Conservation (phyloP, 2,797 vertebrate genomes). For the Lateolabrax maculatus region DNA sequence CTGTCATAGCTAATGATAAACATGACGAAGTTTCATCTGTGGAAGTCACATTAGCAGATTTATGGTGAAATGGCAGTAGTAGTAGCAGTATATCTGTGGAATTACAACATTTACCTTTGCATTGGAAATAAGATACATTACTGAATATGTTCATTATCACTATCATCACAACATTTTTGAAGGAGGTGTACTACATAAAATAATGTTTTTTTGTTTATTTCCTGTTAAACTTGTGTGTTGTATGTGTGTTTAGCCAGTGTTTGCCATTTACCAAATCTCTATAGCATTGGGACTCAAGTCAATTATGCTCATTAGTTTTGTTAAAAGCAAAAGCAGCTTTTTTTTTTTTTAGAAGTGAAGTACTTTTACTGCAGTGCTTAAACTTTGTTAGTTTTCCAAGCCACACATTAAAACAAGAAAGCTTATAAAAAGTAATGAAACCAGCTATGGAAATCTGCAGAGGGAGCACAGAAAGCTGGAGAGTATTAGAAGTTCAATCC, state of each 20-base stretch:
- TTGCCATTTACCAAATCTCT: slow-evolving; percentile 66
- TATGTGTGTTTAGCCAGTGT: slow-evolving; percentile 32
- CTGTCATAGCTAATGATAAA: not conserved
- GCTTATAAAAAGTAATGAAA: slow-evolving; percentile 82
- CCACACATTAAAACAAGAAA: slow-evolving; percentile 77
- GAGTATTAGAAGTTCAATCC: slow-evolving; percentile 80
- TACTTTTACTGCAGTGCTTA: slow-evolving; percentile 72
- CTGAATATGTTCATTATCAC: not conserved
- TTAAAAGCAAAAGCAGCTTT: slow-evolving; percentile 67
- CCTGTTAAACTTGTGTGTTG: slow-evolving; percentile 5
- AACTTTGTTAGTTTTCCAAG: slow-evolving; percentile 81
- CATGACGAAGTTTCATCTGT: not conserved
- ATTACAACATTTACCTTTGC: not conserved
- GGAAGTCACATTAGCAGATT: not conserved
- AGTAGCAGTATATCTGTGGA: not conserved
- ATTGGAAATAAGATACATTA: not conserved
- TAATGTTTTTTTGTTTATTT: slow-evolving; percentile 3
- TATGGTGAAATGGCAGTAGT: not conserved
- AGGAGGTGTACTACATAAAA: not conserved
- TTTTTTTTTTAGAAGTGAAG: slow-evolving; percentile 37
- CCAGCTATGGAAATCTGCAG: slow-evolving; percentile 71
- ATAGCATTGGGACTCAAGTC: slow-evolving; percentile 58
- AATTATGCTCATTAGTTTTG: slow-evolving; percentile 79
- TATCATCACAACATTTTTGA: not conserved
- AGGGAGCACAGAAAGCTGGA: slow-evolving; percentile 75